These are phyloP conservation scores for Odontamblyopus lacepedii DNA, from an alignment of 2,797 vertebrate genomes.

Conservation along the genomic window DNA sequence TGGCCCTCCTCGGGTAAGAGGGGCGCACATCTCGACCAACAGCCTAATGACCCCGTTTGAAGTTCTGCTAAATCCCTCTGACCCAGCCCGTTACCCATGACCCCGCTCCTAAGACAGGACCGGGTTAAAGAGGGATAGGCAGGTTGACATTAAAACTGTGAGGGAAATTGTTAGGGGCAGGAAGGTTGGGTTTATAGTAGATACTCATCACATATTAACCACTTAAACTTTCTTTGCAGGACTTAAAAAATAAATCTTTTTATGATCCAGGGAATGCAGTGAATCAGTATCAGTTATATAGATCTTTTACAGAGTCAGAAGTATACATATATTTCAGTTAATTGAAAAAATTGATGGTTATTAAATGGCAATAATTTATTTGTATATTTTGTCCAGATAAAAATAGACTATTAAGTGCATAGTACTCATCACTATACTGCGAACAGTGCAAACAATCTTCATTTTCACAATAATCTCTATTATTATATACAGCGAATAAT, in stretches of 20 bases:
- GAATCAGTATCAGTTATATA: background rate
- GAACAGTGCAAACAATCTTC: background rate
- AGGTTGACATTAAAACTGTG: constrained; percentile 83
- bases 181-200: constrained; percentile 32
- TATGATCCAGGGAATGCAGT: background rate
- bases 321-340: background rate
- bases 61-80: constrained; percentile 71
- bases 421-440: background rate
- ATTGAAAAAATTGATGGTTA: background rate
- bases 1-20: constrained; percentile 68
- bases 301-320: background rate
- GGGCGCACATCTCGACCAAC: constrained; percentile 73
- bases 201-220: constrained; percentile 44
- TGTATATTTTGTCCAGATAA: background rate
- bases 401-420: background rate
- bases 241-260: constrained; percentile 23
- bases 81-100: constrained; percentile 76
- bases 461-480: background rate
- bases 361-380: background rate
- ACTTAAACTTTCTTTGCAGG: constrained; percentile 24
- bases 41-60: constrained; percentile 81
- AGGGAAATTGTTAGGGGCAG: constrained; percentile 25
- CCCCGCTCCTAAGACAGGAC: constrained; percentile 69
- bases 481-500: background rate
- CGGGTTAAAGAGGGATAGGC: constrained; percentile 71